Conservation (phyloP, 1,140 invertebrate species). For the Proctacanthus coquilletti region DNA sequence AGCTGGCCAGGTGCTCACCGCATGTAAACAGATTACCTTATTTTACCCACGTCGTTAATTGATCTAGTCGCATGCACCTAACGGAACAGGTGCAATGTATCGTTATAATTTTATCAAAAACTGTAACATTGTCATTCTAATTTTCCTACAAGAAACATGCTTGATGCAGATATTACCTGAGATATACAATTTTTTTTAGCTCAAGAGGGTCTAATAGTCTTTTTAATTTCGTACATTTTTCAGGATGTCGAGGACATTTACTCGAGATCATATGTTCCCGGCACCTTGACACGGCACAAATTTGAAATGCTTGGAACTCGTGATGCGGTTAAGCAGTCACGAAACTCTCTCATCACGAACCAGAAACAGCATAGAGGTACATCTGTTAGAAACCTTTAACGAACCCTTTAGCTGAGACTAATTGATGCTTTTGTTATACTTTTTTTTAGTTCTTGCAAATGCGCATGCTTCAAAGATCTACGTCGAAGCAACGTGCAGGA, state of each 20-base stretch:
- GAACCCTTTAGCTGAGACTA: too few species aligned
- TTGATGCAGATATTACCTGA: too few species aligned
- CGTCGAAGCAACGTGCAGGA: constrained; percentile 41
- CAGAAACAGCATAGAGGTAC: constrained; percentile 11
- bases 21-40: too few species aligned
- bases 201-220: too few species aligned
- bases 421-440: constrained; percentile 4
- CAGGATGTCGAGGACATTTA: constrained; percentile 19
- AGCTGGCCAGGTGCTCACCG: too few species aligned
- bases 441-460: constrained; percentile 31
- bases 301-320: constrained; percentile 15
- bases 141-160: too few species aligned
- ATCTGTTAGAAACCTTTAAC: constrained; percentile 2
- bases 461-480: constrained; percentile 40
- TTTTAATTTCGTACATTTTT: constrained; percentile 7
- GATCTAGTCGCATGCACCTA: too few species aligned
- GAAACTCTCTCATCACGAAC: constrained; percentile 6
- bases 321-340: constrained; percentile 13
- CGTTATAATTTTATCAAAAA: too few species aligned
- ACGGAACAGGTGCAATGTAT: too few species aligned
- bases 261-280: constrained; percentile 16
- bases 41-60: too few species aligned
- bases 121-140: too few species aligned
- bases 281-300: constrained; percentile 14
- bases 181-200: too few species aligned